Conservation (phyloP, 2,888 invertebrate species). For the Hylaea fasciaria region DNA sequence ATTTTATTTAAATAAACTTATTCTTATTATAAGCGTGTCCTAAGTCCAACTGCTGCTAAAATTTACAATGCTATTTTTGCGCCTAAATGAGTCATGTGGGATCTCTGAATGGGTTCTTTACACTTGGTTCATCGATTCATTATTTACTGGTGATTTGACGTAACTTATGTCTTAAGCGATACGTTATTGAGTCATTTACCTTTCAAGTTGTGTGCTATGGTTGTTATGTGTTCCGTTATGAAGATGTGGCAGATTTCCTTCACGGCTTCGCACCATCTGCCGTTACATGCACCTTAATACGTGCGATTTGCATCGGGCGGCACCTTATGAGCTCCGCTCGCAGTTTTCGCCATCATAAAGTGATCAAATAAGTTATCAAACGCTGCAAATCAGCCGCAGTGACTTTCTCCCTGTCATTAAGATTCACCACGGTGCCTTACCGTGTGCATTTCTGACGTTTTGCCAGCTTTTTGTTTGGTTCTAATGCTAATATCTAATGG, state of each 20-base stretch:
- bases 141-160: slow-evolving; percentile 50
- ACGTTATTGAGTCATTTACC: slow-evolving; percentile 70
- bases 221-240: slow-evolving; percentile 70
- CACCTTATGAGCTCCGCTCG: slow-evolving; percentile 76
- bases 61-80: slow-evolving; percentile 81
- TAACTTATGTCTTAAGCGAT: slow-evolving; percentile 42
- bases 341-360: slow-evolving; percentile 82
- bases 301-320: slow-evolving; percentile 72
- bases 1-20: slow-evolving; percentile 82
- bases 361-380: slow-evolving; percentile 82
- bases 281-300: slow-evolving; percentile 68
- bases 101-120: slow-evolving; percentile 70
- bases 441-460: slow-evolving; percentile 64
- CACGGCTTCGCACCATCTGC: slow-evolving; percentile 44
- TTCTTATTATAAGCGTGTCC: slow-evolving; percentile 77
- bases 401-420: slow-evolving; percentile 77
- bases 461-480: slow-evolving; percentile 71
- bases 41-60: slow-evolving; percentile 73
- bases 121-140: slow-evolving; percentile 58
- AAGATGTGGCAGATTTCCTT: slow-evolving; percentile 42
- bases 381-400: slow-evolving; percentile 68
- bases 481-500: slow-evolving; percentile 70
- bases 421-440: slow-evolving; percentile 71
- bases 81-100: slow-evolving; percentile 76
- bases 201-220: slow-evolving; percentile 53